phyloP scores from a whole-genome alignment of 2,113 vertebrate species.

The Aplodontia rufa region DNA sequence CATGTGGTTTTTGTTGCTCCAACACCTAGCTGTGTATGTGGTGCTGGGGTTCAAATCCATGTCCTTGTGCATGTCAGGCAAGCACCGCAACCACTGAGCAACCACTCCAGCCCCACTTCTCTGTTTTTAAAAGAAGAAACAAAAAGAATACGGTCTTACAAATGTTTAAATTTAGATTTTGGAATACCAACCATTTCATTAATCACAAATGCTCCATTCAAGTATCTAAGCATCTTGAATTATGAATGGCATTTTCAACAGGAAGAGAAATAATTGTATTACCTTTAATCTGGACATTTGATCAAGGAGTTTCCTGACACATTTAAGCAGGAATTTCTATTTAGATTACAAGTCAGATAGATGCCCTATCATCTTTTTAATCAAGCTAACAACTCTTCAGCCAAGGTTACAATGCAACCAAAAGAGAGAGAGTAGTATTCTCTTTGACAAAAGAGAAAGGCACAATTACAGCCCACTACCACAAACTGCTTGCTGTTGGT shows the following conservation, averaged over 20 bases:
- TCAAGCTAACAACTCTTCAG: constrained; percentile 24
- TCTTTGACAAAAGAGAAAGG: neutral
- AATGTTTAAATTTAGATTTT: neutral
- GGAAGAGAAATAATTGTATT: constrained; percentile 52
- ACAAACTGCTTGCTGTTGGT: neutral
- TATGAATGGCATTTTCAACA: constrained; percentile 33
- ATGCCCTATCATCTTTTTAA: constrained; percentile 38
- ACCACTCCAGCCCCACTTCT: no score
- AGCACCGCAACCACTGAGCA: no score
- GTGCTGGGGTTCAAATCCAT: no score
- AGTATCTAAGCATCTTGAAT: constrained; percentile 39
- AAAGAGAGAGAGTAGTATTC: neutral
- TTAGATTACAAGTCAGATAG: constrained; percentile 36
- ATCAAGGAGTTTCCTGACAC: constrained; percentile 47
- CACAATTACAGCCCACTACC: neutral
- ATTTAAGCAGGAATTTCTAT: constrained; percentile 51
- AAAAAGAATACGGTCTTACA: neutral
- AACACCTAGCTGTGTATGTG: no score
- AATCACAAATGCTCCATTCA: constrained; percentile 22
- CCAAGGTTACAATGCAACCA: constrained; percentile 1
- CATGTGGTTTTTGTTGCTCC: no score
- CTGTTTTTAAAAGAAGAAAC: neutral
- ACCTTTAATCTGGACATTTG: constrained; percentile 37
- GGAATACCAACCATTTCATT: neutral
- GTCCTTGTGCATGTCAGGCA: no score